Base-by-base conservation (phyloP, 2,888 invertebrate species). In the Byasa hedistus region DNA sequence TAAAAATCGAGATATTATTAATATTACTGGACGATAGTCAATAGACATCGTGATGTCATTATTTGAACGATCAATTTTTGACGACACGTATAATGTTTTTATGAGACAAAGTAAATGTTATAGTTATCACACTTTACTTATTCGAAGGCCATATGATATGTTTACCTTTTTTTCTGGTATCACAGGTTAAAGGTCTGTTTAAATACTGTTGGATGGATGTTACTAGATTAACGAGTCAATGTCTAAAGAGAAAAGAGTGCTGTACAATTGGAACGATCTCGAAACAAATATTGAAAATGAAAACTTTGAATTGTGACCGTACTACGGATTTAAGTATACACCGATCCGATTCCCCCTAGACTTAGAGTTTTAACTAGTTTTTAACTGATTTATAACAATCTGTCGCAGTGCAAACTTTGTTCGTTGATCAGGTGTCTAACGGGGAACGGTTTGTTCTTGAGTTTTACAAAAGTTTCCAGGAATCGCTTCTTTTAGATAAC, bases 321-420 rank as follows among this genome's bases (percentile, higher is more conserved):
- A 36, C 8, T 2, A 12, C 51, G 32, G 51, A 36, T 22, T n/a
- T 24, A 19, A n/a, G 32, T 57, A 56, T 60, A 65, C 23, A 56
- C 51, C 23, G 48, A 23, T 36, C 19, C n/a, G 27, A 48, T 63
- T 17, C 56, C 12, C 36, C n/a, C 3, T 21, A 57, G 61, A 48
- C 36, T 48, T 22, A 48, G 60, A 65, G 22, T 61, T 65, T 65
- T 60, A 56, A 65, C 61, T 36, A 65, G 55, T 60, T 61, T n/a
- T 51, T 56, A 51, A 48, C 60, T 51, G 32, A 61, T 65, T 61
- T 51, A 56, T 56, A 52, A n/a, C 15, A 39, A 22, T 32, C 36
- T 57, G 36, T 19, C 5, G n/a, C 2, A 3, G 21, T 32, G 32
- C n/a, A 15, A 63, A 51, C 23, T 24, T 17, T 48, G 19, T 32